Base-by-base conservation (phyloP, 1,140 invertebrate species). In the Trichonephila clavipes region DNA sequence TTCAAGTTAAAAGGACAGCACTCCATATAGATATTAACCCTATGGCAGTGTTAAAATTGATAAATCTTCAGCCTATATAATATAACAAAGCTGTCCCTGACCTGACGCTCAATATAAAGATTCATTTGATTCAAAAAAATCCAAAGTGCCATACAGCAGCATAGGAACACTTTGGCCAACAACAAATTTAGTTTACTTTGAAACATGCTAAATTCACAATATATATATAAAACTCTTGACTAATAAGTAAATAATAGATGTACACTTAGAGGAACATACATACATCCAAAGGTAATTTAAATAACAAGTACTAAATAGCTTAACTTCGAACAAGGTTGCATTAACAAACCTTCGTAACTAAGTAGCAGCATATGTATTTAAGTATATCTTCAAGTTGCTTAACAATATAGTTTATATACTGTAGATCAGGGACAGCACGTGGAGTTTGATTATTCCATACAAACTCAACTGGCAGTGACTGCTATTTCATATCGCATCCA, bases 381-480 rank as follows among this genome's bases (percentile, higher is more conserved):
- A 62, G 44, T 81, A 88, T 87, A 88, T 81, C 24, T 81, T 90
- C 61, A 94, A 94, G 88, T 93, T 59, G n/a, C 34, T 94, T 61
- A 90, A 90, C 92, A 93, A 93, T 62, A 93, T 61, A 94, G 93
- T 90, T 87, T 66, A 66, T 94, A 90, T 93, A 85, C 34, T 92
- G 64, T 87, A 94, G 93, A 90, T 94, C 93, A 94, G 93, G 93
- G 93, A 94, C 93, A 94, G 93, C 93, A 89, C n/a, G 85, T 85
- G 40, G 88, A 94, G 72, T 69, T 94, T 94, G 87, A 16, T 40
- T 77, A 82, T 83, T 77, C 88, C 83, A 44, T 89, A 94, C 87
- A 94, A 94, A 94, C 87, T 90, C 93, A 89, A 85, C 88, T 94
- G 93, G 93, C 93, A 94, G 93, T 94, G 93, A 89, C 93, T 94